Evolutionary conservation across 2,888 invertebrate genomes (phyloP).

Genomic region (Crocallis elinguaria): DNA sequence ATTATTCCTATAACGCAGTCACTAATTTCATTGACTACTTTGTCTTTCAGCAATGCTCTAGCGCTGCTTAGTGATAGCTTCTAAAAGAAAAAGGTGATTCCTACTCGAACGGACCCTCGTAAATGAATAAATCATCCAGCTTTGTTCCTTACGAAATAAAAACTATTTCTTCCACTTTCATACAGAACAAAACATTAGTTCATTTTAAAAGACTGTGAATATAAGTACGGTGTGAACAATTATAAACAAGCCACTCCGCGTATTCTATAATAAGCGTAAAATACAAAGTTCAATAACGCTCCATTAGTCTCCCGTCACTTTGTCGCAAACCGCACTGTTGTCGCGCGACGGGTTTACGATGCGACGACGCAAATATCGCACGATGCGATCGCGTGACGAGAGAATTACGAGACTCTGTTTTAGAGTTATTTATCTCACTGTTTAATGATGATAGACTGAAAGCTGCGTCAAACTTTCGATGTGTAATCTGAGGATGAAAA

Average conservation of each 20-base stretch:
- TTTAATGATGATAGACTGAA: slow-evolving; percentile 48
- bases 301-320: slow-evolving; percentile 36
- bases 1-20: too few relatives aligned
- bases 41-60: too few relatives aligned
- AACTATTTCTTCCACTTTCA: too few relatives aligned
- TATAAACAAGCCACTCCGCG: neutral
- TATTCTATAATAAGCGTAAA: neutral
- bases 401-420: slow-evolving; percentile 65
- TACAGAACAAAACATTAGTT: too few relatives aligned
- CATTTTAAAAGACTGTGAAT: neutral
- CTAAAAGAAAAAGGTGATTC: too few relatives aligned
- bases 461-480: slow-evolving; percentile 6
- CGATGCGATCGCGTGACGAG: slow-evolving; percentile 61
- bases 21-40: too few relatives aligned
- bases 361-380: slow-evolving; percentile 74
- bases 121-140: too few relatives aligned
- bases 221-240: neutral
- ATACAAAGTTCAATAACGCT: slow-evolving; percentile 10
- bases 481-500: neutral
- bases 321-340: slow-evolving; percentile 44
- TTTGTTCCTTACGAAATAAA: too few relatives aligned
- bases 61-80: too few relatives aligned
- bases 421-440: slow-evolving; percentile 64
- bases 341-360: slow-evolving; percentile 69
- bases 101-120: too few relatives aligned